Evolutionary conservation across 2,888 invertebrate genomes (phyloP).

Genomic region (Drosophila meridionalis): DNA sequence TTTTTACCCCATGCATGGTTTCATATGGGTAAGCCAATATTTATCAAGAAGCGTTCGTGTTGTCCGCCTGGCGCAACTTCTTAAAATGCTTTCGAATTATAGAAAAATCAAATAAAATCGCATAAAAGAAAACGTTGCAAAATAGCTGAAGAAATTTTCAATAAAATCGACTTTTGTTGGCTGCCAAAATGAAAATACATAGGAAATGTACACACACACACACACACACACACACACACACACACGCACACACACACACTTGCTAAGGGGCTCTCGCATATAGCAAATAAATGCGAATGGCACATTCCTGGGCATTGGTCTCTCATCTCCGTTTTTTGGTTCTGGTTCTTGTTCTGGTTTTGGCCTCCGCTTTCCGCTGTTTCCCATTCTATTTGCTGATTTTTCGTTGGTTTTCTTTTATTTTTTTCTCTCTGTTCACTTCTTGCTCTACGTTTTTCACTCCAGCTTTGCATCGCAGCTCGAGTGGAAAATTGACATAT

Average conservation of each 20-base stretch:
- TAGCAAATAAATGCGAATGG: slow-evolving; percentile 56
- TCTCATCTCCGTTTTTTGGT: slow-evolving; percentile 23
- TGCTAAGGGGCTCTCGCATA: slow-evolving; percentile 16
- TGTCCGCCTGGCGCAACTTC: slow-evolving; percentile 69
- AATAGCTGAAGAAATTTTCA: slow-evolving; percentile 58
- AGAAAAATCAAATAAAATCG: slow-evolving; percentile 69
- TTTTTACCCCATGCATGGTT: slow-evolving; percentile 1
- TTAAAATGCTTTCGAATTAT: slow-evolving; percentile 74
- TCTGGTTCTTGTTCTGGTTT: slow-evolving; percentile 15
- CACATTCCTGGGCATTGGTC: slow-evolving; percentile 65
- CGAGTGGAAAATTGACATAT: slow-evolving; percentile 82
- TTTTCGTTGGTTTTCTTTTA: slow-evolving; percentile 3
- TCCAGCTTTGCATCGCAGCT: slow-evolving; percentile 79
- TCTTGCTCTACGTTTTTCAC: slow-evolving; percentile 66
- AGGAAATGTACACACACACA: slow-evolving; percentile 15
- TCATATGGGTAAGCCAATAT: slow-evolving; percentile 68
- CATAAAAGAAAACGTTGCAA: slow-evolving; percentile 54
- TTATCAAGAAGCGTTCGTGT: slow-evolving; percentile 75
- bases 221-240: slow-evolving; percentile 9
- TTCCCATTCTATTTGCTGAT: slow-evolving; percentile 46
- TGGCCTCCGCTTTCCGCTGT: slow-evolving; percentile 40
- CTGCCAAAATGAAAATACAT: slow-evolving; percentile 67
- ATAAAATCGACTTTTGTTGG: slow-evolving; percentile 77
- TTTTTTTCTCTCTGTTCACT: slow-evolving; percentile 16
- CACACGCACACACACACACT: slow-evolving; percentile 1